Base-by-base conservation (phyloP, 2,797 vertebrate species). In the Jordanella pulchra region DNA sequence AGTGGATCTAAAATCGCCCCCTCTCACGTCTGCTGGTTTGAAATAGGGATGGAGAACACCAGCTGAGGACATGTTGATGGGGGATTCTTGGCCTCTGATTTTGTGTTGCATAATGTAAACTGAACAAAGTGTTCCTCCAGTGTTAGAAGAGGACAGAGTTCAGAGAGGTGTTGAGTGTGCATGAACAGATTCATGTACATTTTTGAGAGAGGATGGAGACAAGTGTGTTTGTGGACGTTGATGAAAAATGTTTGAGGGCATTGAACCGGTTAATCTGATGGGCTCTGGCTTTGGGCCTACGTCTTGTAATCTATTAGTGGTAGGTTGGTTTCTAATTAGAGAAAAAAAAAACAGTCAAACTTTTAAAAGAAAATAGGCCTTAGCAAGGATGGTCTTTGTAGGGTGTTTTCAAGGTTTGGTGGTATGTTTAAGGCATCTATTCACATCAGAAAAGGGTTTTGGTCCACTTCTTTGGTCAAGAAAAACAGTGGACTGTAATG, bases 231-330 rank as follows among this genome's bases (percentile, higher is more conserved):
- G 23, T 42, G 23, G 23, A 35, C 25, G 23, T 42, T 64, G 56
- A 48, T 86, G 80, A 89, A 85, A 76, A 78, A 87, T 85, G 82
- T 74, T 44, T 13, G 32, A 75, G 53, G 21, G 44, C 2, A 35
- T 54, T 78, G 83, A 69, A 45, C 77, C 55, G 71, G 82, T 84
- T 84, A 85, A 91, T 90, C 81, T 82, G 48, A 23, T 70, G 73
- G 76, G 56, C 76, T 89, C 82, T 64, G 75, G 72, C 76, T 81
- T 69, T 72, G 69, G 72, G 66, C 60, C 65, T 73, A 53, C 50
- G 54, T 73, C 56, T 35, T 25, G 66, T 80, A 42, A 47, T n/a
- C 72, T 74, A 68, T 68, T 67, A 53, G 55, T 72, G 71, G 84
- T 80, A 88, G 83, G 82, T 88, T 84, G n/a, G 61, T 67, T 64